These are phyloP conservation scores for Cremastinae sp. DNA, from an alignment of 2,888 invertebrate genomes.

Conservation along the genomic window DNA sequence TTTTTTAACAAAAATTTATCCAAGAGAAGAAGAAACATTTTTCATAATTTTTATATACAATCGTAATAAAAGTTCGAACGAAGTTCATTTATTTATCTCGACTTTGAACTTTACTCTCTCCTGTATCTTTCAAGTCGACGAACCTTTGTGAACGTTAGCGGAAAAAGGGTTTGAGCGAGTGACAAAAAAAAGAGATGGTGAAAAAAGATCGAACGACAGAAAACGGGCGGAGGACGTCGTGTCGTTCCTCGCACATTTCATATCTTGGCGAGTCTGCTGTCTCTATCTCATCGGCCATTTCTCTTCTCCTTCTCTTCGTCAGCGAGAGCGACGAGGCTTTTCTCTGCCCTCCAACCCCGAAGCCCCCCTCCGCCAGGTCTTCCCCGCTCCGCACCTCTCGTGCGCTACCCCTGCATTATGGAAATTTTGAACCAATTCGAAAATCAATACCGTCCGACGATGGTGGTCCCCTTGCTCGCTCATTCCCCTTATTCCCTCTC, in stretches of 20 bases:
- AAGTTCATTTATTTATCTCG: constrained; percentile 52
- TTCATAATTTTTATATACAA: no score
- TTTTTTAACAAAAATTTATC: no score
- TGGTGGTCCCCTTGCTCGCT: constrained; percentile 55
- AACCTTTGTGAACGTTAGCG: constrained; percentile 74
- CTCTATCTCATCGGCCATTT: constrained; percentile 19
- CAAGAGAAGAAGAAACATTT: no score
- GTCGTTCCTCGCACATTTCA: no score
- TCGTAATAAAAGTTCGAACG: no score
- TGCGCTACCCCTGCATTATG: constrained; percentile 74
- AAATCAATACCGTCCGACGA: constrained; percentile 77
- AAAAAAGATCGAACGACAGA: neutral
- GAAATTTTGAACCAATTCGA: constrained; percentile 80
- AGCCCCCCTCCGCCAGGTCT: constrained; percentile 15
- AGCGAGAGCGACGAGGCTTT: constrained; percentile 38
- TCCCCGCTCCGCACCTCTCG: constrained; percentile 33
- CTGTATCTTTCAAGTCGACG: constrained; percentile 76
- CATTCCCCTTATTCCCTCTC: constrained; percentile 32
- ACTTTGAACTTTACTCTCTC: neutral
- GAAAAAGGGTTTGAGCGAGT: neutral
- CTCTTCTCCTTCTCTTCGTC: constrained; percentile 29
- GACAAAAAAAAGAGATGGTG: neutral
- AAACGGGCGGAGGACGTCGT: neutral
- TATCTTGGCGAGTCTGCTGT: neutral
- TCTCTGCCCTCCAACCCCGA: constrained; percentile 29